Conservation (phyloP, 2,113 vertebrate genomes). For the Ginglymostoma cirratum region DNA sequence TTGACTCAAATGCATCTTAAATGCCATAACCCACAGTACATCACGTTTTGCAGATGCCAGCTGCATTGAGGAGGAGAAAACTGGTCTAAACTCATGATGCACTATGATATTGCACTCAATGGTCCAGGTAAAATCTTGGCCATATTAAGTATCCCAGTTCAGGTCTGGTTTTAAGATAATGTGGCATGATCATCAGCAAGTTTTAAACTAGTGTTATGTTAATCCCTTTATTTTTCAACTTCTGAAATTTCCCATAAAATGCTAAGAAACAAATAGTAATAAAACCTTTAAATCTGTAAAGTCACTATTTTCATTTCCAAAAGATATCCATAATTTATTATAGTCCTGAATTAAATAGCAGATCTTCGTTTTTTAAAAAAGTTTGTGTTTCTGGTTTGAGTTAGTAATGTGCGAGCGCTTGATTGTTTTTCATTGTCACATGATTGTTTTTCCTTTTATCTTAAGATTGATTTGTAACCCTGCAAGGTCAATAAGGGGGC, state of each 20-base stretch:
- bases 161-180: neutral
- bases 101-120: neutral
- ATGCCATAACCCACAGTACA: neutral
- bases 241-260: neutral
- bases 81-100: neutral
- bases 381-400: too few species aligned
- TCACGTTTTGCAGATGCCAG: neutral
- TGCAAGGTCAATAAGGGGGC: too few species aligned
- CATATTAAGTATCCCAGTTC: neutral
- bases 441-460: too few species aligned
- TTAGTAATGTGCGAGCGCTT: too few species aligned
- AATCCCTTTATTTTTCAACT: neutral
- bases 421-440: too few species aligned
- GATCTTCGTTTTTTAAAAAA: too few species aligned
- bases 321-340: neutral
- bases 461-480: too few species aligned
- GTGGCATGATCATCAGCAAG: neutral
- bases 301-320: neutral
- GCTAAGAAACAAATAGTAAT: neutral
- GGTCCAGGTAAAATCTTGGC: neutral
- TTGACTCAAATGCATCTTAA: neutral
- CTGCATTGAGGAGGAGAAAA: neutral
- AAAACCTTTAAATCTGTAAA: neutral
- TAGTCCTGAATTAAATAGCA: too few species aligned
- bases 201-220: neutral